Percentiles rank a stretch among this genome's conserved stretches.
Conservation (phyloP, 2,888 invertebrate genomes). For the Plemyria rubiginata region DNA sequence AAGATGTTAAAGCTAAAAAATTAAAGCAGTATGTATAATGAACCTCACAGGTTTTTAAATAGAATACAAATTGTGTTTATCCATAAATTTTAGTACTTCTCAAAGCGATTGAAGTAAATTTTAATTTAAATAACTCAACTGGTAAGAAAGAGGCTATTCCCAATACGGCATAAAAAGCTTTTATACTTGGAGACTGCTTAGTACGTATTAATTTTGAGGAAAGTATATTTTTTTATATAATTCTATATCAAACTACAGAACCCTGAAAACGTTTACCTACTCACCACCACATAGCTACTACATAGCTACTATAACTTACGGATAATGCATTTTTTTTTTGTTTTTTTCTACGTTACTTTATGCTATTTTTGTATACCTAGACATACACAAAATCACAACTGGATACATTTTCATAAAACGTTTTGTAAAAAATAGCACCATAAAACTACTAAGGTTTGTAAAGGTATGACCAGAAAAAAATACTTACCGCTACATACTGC, state of each 20-base stretch:
- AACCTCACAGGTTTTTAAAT: constrained; percentile 18
- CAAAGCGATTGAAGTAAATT: constrained; percentile 52
- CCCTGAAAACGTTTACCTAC: too few relatives aligned
- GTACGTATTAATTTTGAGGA: constrained; percentile 26
- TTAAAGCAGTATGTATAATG: constrained; percentile 22
- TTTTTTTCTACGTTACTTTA: too few relatives aligned
- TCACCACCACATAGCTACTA: too few relatives aligned
- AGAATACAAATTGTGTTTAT: constrained; percentile 17
- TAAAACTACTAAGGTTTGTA: too few relatives aligned
- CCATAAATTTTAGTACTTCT: constrained; percentile 21
- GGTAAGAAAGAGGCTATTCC: constrained; percentile 52
- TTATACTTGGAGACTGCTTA: constrained; percentile 21
- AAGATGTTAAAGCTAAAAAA: constrained; percentile 31
- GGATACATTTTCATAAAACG: neutral
- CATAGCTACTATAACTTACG: too few relatives aligned
- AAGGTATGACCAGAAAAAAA: too few relatives aligned
- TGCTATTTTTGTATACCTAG: too few relatives aligned
- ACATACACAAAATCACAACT: too few relatives aligned
- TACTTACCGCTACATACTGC: constrained; percentile 96
- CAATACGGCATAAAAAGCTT: constrained; percentile 38
- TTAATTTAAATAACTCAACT: constrained; percentile 55
- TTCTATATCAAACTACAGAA: too few relatives aligned
- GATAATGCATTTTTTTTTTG: too few relatives aligned
- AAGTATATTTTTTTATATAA: too few relatives aligned
- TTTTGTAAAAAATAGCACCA: too few relatives aligned